A percentile compares a stretch with the other conserved stretches of the same genome.
These are phyloP conservation scores for Odontothrips loti DNA, from an alignment of 2,888 invertebrate species.

Conservation along the genomic window DNA sequence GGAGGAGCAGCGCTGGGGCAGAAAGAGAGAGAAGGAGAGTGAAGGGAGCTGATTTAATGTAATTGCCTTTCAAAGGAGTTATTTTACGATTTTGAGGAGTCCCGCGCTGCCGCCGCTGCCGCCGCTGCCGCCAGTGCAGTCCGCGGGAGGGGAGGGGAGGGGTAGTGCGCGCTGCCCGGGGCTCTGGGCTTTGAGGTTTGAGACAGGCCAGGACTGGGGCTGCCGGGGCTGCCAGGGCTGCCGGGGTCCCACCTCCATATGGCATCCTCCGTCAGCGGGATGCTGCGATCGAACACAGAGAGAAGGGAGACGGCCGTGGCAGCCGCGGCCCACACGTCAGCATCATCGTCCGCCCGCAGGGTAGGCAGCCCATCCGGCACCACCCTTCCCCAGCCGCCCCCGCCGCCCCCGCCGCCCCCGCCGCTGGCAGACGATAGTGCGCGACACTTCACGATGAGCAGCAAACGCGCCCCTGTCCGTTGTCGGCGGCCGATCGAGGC, in stretches of 20 bases:
- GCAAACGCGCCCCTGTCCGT: too few species aligned
- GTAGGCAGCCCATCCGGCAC: background rate
- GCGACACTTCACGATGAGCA: too few species aligned
- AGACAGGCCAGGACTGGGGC: background rate
- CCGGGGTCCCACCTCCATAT: background rate
- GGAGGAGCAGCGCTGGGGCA: too few species aligned
- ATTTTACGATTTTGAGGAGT: conserved; percentile 26
- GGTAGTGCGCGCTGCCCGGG: too few species aligned
- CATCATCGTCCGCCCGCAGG: background rate
- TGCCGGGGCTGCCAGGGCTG: background rate
- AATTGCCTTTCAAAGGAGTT: conserved; percentile 26
- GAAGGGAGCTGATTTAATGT: conserved; percentile 15
- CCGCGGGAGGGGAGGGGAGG: background rate
- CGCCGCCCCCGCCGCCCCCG: background rate
- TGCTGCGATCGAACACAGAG: background rate
- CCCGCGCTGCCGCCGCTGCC: background rate
- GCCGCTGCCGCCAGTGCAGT: too few species aligned
- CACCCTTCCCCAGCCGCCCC: background rate
- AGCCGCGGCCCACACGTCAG: background rate
- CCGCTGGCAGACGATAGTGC: too few species aligned
- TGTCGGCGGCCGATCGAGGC: too few species aligned
- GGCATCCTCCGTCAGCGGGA: background rate
- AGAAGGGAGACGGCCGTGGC: background rate
- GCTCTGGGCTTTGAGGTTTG: background rate
- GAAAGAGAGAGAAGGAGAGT: too few species aligned